Evolutionary conservation across 2,113 vertebrate genomes (phyloP).

Genomic region (Herpetotheres cachinnans): DNA sequence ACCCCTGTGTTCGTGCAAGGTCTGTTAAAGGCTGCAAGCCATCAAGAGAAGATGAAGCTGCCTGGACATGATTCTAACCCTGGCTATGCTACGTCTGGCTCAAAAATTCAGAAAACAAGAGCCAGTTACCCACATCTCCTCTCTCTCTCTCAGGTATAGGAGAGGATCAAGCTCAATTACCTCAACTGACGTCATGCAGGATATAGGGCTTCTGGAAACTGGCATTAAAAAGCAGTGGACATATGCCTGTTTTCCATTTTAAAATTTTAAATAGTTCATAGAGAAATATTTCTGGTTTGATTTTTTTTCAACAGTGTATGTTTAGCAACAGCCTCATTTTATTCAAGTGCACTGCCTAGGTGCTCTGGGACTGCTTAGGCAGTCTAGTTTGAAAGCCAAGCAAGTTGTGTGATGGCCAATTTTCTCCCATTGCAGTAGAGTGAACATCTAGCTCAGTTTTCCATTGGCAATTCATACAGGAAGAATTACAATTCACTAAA

Average conservation of each 20-base stretch:
- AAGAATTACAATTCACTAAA: conserved; percentile 23
- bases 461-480: conserved; percentile 10
- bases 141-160: background rate
- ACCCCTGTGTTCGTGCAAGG: background rate
- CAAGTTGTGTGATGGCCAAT: background rate
- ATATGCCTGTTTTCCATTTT: background rate
- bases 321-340: conserved; percentile 17
- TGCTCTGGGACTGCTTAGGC: background rate
- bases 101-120: background rate
- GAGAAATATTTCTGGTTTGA: background rate
- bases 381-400: background rate
- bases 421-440: background rate
- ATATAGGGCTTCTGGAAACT: background rate
- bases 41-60: background rate
- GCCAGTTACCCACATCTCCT: background rate
- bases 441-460: background rate
- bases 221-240: background rate
- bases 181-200: background rate
- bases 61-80: background rate
- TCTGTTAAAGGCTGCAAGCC: background rate
- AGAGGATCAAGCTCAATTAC: background rate
- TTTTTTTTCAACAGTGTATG: background rate
- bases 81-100: background rate
- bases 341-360: background rate
- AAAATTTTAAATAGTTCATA: background rate